Base-by-base conservation (phyloP, 2,113 vertebrate genomes). In the Scytalopus superciliaris region DNA sequence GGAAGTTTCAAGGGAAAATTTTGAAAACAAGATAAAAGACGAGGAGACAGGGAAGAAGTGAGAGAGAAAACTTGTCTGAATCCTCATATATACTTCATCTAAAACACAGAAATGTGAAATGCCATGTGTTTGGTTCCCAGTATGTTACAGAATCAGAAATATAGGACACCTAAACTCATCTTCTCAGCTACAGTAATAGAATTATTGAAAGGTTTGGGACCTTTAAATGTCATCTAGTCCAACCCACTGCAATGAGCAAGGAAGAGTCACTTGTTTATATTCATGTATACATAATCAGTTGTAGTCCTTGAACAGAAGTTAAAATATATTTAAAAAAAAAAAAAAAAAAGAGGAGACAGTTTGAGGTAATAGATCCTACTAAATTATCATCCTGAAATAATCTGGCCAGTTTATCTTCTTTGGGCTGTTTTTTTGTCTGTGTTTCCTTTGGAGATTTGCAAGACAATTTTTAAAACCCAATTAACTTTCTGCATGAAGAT, bases 1-100 rank as follows among this genome's bases (percentile, higher is more conserved):
- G 76, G 56, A 93, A 64, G 90, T 81, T 88, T 80, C 47, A 89
- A 91, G 91, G 52, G 91, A 90, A 94, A 94, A 88, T 69, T 91
- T 83, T 76, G 53, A 74, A 90, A 90, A 93, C 39, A 77, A 22
- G 60, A 47, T 60, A 60, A 88, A 92, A 90, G 33, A 72, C 2
- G 4, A 90, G 33, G 63, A 39, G 55, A 45, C 33, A 12, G 35
- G 27, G 52, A 89, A 80, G 18, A 76, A 76, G 18, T 37, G 60
- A 68, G 75, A 64, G 30, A 59, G 19, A 70, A 90, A 80, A 11
- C 19, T 68, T 80, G 14, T 75, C 35, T 75, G 47, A 90, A 57
- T 15, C 33, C 35, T 80, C 13, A 18, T 9, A 12, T n/a, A 37
- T 10, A 23, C 25, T 53, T 69, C 42, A 47, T 42, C 12, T 39